Percentiles rank a stretch among this genome's conserved stretches.
phyloP scores from a whole-genome alignment of 2,888 invertebrate species.

The Euzophera pinguis region DNA sequence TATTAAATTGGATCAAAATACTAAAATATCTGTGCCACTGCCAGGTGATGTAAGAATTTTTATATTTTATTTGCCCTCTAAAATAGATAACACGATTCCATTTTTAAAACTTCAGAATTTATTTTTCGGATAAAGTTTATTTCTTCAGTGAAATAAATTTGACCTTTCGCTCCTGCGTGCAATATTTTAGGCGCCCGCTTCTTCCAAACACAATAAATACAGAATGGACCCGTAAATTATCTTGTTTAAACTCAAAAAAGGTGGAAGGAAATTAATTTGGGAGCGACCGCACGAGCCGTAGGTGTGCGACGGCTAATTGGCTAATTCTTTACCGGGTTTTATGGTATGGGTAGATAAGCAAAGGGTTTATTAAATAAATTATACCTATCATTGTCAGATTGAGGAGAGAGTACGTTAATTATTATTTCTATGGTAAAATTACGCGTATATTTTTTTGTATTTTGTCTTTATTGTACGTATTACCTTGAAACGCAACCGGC shows the following conservation, averaged over 20 bases:
- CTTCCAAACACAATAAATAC: conserved; percentile 46
- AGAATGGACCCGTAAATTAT: conserved; percentile 55
- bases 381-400: background rate
- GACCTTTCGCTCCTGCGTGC: background rate
- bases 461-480: no score
- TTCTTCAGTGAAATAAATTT: no score
- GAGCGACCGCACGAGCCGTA: conserved; percentile 42
- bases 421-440: background rate
- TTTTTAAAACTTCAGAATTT: no score
- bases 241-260: conserved; percentile 54
- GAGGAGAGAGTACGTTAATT: background rate
- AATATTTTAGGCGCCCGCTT: conserved; percentile 16
- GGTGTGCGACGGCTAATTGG: conserved; percentile 44
- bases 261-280: conserved; percentile 49
- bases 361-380: background rate
- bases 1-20: no score
- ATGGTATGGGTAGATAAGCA: conserved; percentile 8
- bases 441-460: no score
- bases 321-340: conserved; percentile 39
- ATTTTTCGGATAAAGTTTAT: no score
- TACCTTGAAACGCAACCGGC: no score
- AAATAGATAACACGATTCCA: no score
- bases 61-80: no score
- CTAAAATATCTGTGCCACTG: no score
- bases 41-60: no score